Percentiles rank a stretch among this genome's conserved stretches.
Evolutionary conservation across 2,113 vertebrate species (phyloP).

Genomic region (Vicugna pacos): DNA sequence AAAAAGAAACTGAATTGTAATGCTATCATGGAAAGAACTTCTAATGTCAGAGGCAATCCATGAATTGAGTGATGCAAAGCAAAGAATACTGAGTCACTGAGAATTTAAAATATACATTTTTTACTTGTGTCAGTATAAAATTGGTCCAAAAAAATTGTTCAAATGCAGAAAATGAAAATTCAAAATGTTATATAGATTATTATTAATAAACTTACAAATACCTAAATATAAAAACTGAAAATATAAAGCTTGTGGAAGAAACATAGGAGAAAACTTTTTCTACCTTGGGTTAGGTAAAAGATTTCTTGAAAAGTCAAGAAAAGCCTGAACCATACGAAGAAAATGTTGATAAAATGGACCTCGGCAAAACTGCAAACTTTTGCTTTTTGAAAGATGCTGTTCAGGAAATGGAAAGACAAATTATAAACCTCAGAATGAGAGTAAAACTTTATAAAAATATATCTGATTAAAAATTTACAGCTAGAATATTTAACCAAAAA

Average conservation of each 20-base stretch:
- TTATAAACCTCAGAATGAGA: not conserved
- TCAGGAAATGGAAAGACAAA: constrained; percentile 6
- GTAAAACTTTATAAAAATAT: not conserved
- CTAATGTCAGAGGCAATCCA: not conserved
- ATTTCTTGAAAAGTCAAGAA: constrained; percentile 40
- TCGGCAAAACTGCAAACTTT: not conserved
- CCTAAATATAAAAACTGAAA: not conserved
- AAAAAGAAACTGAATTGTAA: constrained; percentile 34
- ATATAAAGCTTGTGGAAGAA: not conserved
- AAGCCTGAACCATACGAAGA: not conserved
- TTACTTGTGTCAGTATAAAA: constrained; percentile 5
- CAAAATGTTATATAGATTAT: not conserved
- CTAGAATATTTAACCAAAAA: not conserved
- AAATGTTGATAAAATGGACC: not conserved
- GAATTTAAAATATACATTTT: not conserved
- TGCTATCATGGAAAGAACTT: not conserved
- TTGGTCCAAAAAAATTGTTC: not conserved
- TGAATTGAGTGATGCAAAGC: not conserved
- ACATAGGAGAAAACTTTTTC: not conserved
- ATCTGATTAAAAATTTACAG: not conserved
- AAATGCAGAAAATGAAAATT: constrained; percentile 25
- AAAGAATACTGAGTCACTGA: not conserved
- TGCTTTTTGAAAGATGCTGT: not conserved
- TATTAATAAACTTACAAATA: not conserved
- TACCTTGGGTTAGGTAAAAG: not conserved